Base-by-base conservation (phyloP, 2,888 invertebrate genomes). In the Apeira syringaria region DNA sequence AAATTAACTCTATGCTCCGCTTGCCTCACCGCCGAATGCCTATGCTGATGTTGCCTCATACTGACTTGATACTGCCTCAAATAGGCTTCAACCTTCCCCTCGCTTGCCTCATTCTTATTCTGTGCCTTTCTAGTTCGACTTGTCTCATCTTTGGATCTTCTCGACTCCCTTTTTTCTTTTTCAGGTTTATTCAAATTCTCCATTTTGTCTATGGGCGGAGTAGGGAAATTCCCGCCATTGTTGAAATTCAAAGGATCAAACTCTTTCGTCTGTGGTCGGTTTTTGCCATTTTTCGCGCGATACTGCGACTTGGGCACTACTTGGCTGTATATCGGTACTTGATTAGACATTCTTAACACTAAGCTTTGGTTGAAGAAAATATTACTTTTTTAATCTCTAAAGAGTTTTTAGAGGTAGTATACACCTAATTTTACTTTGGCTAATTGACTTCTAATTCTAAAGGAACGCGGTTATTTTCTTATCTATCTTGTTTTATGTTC, bases 231-330 rank as follows among this genome's bases (percentile, higher is more conserved):
- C 0, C 91, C 90, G 1, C 89, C 88, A 59, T 85, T 81, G 81
- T 94, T 65, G 85, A 93, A 63, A 89, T 95, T 61, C 87, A 95
- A 70, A 59, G 95, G 79, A 86, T 94, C 88, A 64, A 95, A 73
- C 83, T 94, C 65, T 64, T 93, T 91, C 0, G 70, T 75, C 30
- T 74, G 72, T 8, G 25, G 66, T 48, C 37, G 66, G 56, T 37
- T 64, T 6, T 54, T 58, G 8, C 29, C 50, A 34, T 66, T 83
- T 65, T 80, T 82, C 3, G 68, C 63, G 13, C 74, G 59, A 32
- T 80, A 82, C 38, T 88, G 86, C 0, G 85, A 84, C 56, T 89
- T 89, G 2, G 89, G 89, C 9, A 85, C 80, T 30, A 90, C 86
- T 59, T 90, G 90, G 50, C 90, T 90, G 56, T 90, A 90, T 51